Conservation (phyloP, 2,888 invertebrate genomes). For the Conops quadrifasciatus region DNA sequence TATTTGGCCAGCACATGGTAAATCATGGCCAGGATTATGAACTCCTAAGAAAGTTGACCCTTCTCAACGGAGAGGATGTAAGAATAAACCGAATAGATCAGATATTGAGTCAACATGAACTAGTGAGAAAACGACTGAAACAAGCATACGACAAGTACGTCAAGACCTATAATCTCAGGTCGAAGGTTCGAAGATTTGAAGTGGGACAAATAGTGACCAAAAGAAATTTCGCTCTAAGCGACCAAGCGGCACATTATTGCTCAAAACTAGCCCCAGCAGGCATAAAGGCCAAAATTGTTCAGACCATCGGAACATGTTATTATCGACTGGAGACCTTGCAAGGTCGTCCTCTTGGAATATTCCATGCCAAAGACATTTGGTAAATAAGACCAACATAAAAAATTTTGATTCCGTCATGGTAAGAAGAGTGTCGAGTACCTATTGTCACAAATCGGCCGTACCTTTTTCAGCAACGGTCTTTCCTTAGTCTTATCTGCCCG, state of each 20-base stretch:
- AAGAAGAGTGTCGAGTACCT: too few species aligned
- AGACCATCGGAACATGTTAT: too few species aligned
- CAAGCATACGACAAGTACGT: not conserved
- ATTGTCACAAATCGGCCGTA: too few species aligned
- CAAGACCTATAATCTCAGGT: conserved; percentile 1
- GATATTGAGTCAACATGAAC: not conserved
- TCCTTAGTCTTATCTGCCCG: too few species aligned
- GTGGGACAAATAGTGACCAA: not conserved
- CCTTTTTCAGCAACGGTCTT: too few species aligned
- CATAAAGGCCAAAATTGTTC: too few species aligned
- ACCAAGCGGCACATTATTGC: not conserved
- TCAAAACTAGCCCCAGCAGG: not conserved
- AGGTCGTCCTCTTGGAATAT: too few species aligned
- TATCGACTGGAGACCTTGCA: too few species aligned
- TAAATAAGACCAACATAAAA: too few species aligned
- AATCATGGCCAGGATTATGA: conserved; percentile 20
- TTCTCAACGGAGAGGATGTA: not conserved
- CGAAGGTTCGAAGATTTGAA: not conserved
- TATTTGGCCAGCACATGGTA: conserved; percentile 23
- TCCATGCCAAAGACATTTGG: too few species aligned
- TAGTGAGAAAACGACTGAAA: not conserved
- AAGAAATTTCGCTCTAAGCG: not conserved
- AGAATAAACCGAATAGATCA: not conserved
- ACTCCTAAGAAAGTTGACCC: not conserved
- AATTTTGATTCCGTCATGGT: too few species aligned